Base-by-base conservation (phyloP, 2,888 invertebrate species). In the Epistrophe grossulariae region DNA sequence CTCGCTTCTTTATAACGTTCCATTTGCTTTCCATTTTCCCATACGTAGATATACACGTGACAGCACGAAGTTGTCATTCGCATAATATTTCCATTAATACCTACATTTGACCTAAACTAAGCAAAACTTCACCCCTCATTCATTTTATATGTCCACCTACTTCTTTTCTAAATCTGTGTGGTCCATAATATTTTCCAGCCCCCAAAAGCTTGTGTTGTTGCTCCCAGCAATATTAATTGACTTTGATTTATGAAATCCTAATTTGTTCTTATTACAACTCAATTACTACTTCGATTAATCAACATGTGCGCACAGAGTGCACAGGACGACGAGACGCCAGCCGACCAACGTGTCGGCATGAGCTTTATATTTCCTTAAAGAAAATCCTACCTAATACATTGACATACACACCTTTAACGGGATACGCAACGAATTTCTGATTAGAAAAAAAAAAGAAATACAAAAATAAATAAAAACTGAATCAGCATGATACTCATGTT, bases 241-340 rank as follows among this genome's bases (percentile, higher is more conserved):
- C 59, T 79, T 79, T 88, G 87, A 88, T 88, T 88, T 88, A 88
- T 88, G 83, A 77, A 79, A 79, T 72, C 59, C 68, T 79, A 83
- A 88, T 88, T 88, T 83, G 83, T 83, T 88, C 87, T 72, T 84
- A 88, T 88, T 88, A 88, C 87, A 88, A 79, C 87, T 88, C 87
- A 88, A 84, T 88, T 88, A 88, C 55, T 71, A 28, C 66, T 10
- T 11, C 83, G 68, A 83, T 88, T 84, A 76, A 79, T 88, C 87
- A 88, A 77, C 79, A 74, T 48, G 78, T 59, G 52, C 84, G 10
- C 38, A 28, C 59, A 81, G 31, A 70, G 70, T 70, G 35, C 57
- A 57, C 50, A 73, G 48, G 28, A 48, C 55, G 55, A 35, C 31
- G 35, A 1, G 7, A 35, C 9, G 35, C 35, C 35, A n/a, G 31